Evolutionary conservation across 2,797 vertebrate genomes (phyloP).

Genomic region (Sternarchorhynchus goeldii): DNA sequence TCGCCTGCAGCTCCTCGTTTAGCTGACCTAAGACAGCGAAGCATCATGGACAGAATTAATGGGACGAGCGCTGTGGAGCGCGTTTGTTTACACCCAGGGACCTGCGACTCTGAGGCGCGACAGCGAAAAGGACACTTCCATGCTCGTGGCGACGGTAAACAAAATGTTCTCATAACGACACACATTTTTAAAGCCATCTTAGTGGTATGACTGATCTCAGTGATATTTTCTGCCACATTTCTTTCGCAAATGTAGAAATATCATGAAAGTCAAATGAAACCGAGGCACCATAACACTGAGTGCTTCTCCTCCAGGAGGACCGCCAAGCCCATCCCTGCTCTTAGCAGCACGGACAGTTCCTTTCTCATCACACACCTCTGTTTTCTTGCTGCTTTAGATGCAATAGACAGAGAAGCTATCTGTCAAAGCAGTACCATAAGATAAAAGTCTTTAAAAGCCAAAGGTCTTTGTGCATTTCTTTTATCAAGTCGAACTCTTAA

Average conservation of each 20-base stretch:
- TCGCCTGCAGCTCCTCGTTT: conserved; percentile 6
- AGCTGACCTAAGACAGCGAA: conserved; percentile 36
- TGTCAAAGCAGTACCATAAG: conserved; percentile 78
- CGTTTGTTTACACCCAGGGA: not conserved
- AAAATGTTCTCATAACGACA: too few species aligned
- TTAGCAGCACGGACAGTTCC: conserved; percentile 66
- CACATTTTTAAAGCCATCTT: too few species aligned
- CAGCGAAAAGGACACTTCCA: not conserved
- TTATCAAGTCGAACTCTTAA: conserved; percentile 69
- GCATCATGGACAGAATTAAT: conserved; percentile 5
- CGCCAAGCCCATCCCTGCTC: conserved; percentile 72
- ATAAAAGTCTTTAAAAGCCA: conserved; percentile 81
- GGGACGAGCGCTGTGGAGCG: not conserved
- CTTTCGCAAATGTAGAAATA: conserved; percentile 55
- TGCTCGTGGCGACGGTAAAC: not conserved
- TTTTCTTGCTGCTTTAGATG: conserved; percentile 65
- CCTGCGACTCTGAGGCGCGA: not conserved
- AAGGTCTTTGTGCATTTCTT: conserved; percentile 65
- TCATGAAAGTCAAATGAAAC: conserved; percentile 68
- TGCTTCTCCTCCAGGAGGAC: conserved; percentile 72
- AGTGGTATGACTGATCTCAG: too few species aligned
- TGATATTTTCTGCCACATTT: not conserved
- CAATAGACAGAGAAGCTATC: conserved; percentile 76
- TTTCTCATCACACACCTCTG: conserved; percentile 44
- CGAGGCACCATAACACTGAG: conserved; percentile 76